Conservation (phyloP, 2,113 vertebrate species). For the Oenanthe melanoleuca region DNA sequence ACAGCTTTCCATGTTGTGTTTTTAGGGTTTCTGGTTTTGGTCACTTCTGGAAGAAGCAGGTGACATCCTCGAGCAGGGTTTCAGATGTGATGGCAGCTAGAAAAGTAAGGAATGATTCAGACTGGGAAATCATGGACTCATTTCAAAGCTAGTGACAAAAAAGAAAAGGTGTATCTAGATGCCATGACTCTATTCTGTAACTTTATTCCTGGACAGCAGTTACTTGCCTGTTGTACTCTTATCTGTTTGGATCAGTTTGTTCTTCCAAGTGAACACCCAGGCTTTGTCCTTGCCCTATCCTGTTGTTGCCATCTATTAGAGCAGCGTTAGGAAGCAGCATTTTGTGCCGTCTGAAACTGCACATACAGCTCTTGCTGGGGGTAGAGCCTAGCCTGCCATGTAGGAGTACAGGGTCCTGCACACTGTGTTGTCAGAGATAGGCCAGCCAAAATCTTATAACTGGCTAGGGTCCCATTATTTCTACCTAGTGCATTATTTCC, state of each 20-base stretch:
- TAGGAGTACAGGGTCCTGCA: background rate
- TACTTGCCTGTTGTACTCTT: background rate
- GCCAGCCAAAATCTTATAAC: background rate
- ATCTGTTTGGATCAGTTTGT: background rate
- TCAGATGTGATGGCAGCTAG: background rate
- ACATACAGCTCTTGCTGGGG: background rate
- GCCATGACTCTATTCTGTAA: background rate
- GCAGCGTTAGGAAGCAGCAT: fast-evolving
- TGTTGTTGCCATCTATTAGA: fast-evolving
- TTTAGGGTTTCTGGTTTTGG: background rate
- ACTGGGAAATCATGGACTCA: background rate
- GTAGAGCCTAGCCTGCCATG: background rate
- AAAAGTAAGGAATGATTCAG: background rate
- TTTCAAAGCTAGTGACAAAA: background rate
- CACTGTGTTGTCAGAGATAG: background rate
- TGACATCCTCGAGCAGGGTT: background rate
- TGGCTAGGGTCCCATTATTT: background rate
- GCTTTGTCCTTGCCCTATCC: background rate
- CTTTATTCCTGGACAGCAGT: background rate
- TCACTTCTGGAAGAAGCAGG: background rate
- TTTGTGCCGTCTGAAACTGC: background rate
- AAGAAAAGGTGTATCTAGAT: background rate
- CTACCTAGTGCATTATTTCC: background rate
- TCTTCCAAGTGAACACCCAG: background rate
- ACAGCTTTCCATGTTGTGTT: background rate